These are phyloP conservation scores for Mionectes macconnelli DNA, from an alignment of 2,113 vertebrate genomes.

Conservation along the genomic window DNA sequence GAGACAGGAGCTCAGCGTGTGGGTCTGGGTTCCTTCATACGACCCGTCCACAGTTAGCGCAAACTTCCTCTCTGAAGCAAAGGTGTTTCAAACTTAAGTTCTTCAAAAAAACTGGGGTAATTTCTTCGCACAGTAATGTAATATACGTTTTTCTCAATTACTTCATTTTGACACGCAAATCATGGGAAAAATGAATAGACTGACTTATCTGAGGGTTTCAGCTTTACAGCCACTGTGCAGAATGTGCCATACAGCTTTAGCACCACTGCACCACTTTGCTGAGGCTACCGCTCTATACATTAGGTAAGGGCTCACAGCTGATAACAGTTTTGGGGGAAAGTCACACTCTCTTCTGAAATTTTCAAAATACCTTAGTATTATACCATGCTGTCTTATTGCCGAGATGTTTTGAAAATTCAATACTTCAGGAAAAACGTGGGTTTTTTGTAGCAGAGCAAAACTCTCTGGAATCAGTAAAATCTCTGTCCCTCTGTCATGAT, in stretches of 20 bases:
- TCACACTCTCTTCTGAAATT: background rate
- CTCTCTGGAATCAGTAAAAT: background rate
- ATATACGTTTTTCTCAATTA: background rate
- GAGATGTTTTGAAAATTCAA: background rate
- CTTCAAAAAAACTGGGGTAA: background rate
- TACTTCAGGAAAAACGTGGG: background rate
- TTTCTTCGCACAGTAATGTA: background rate
- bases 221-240: background rate
- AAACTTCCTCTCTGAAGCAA: constrained; percentile 64
- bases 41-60: constrained; percentile 75
- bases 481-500: background rate
- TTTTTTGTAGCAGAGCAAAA: background rate
- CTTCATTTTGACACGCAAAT: background rate
- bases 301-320: background rate
- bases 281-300: accelerated
- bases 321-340: background rate
- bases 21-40: constrained; percentile 59
- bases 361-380: background rate
- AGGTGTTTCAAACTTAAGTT: background rate
- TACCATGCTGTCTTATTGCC: background rate
- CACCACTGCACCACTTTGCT: background rate
- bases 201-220: background rate
- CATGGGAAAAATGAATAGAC: background rate
- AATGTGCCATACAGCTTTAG: accelerated
- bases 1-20: constrained; percentile 32